Base-by-base conservation (phyloP, 1,140 invertebrate species). In the Thaumatotibia leucotreta region DNA sequence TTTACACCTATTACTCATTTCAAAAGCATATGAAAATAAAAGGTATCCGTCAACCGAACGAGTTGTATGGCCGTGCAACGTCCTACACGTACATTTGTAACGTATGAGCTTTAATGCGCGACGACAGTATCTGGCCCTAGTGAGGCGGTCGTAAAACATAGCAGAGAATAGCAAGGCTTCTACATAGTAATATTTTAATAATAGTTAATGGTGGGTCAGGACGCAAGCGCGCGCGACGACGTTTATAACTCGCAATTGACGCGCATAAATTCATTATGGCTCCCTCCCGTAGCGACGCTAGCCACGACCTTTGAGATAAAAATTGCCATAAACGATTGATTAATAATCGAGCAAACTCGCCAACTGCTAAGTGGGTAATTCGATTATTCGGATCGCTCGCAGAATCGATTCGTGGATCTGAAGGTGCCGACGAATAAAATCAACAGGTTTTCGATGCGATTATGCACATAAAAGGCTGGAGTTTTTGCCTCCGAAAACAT, bases 101-200 rank as follows among this genome's bases (percentile, higher is more conserved):
- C 79, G 68, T 82, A 80, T 77, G 78, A 79, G 78, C 79, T 79
- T 86, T 89, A 84, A 86, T 82, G 80, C 71, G 69, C 80, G 83
- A 86, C 73, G 83, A 89, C 85, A 89, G 80, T 82, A 87, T 88
- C 84, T 81, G 75, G 75, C 70, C 73, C 68, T 74, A 74, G 70
- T 74, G 64, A 66, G 68, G 66, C 72, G 63, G 77, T 80, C 84
- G 88, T 88, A 88, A 87, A 89, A 83, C 78, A 84, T 83, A 75
- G 70, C 68, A 84, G 79, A 87, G 85, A 83, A 87, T 83, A 80
- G 83, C 78, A 61, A 82, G 72, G 76, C 79, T 83, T 74, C 80
- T 81, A 83, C 83, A 82, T 78, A 76, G 86, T 79, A 82, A 89
- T 88, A 88, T 86, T 86, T 88, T 89, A 87, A 86, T 89, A 89